Percentiles rank a stretch among this genome's conserved stretches.
Evolutionary conservation across 1,140 invertebrate species (phyloP).

Genomic region (Pachyrhynchus sulphureomaculatus): DNA sequence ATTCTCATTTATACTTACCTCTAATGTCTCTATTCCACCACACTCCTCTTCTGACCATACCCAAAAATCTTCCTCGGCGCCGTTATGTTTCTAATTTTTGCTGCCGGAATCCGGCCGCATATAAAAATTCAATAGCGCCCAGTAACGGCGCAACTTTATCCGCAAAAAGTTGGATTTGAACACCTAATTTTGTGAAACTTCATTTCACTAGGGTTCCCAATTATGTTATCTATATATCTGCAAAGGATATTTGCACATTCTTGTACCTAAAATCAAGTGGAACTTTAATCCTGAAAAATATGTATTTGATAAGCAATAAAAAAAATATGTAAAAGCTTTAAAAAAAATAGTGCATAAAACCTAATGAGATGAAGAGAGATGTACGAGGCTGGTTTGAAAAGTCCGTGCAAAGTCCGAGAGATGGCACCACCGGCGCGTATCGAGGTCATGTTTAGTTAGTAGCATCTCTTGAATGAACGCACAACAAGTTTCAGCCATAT

Average conservation of each 20-base stretch:
- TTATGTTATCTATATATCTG: conserved; percentile 90
- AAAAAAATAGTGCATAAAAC: no score
- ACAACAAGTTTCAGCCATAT: no score
- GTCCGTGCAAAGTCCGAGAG: no score
- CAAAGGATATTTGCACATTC: conserved; percentile 81
- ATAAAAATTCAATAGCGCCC: conserved; percentile 79
- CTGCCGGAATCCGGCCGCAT: conserved; percentile 79
- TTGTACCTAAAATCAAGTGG: conserved; percentile 67
- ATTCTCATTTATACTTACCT: conserved; percentile 54
- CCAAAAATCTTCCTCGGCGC: conserved; percentile 62
- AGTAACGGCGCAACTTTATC: conserved; percentile 80
- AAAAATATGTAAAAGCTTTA: no score
- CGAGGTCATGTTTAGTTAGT: no score
- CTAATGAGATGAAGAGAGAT: no score
- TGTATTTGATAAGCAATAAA: no score
- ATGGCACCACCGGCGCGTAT: no score
- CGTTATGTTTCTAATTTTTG: conserved; percentile 58
- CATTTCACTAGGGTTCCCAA: conserved; percentile 79
- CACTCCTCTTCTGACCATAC: conserved; percentile 62
- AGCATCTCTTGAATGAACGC: no score
- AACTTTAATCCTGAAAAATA: no score
- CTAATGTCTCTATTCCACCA: conserved; percentile 58
- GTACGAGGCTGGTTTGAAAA: no score
- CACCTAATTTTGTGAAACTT: conserved; percentile 90
- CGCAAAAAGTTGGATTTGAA: conserved; percentile 71